Evolutionary conservation across 1,140 invertebrate genomes (phyloP), one percentile per base, ranked within the genome.

Genomic region (Pseudoatta argentina): DNA sequence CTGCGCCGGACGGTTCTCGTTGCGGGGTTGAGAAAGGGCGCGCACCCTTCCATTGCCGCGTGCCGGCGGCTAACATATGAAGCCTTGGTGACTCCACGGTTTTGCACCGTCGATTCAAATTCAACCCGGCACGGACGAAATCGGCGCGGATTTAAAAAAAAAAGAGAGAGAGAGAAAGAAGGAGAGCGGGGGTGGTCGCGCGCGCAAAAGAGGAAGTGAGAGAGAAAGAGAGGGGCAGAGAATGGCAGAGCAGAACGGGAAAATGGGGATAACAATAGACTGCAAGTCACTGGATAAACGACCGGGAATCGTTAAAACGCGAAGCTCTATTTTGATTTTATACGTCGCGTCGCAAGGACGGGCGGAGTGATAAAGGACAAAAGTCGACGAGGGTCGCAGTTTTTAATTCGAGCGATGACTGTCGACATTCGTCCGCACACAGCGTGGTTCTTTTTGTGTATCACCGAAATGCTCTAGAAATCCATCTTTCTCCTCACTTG

Each of bases 211-310:
- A 72, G 24, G 55, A 24, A 39, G 27, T 57, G 59, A 91, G 86
- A 79, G 77, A 66, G 63, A 82, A 16, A 67, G 61, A 86, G 78
- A 77, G 78, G 73, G 59, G 85, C 16, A 64, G 55, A 85, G 89
- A 79, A 88, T 57, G 89, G 86, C 85, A 89, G 73, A 86, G 82
- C 64, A 79, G 51, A 72, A 59, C 53, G 67, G 87, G 81, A 87
- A 71, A 85, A 88, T 59, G 71, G 81, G 77, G 66, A 92, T 91
- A 93, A 95, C 94, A 94, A 95, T 94, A 93, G 94, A 93, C 85
- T 95, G 94, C 94, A 95, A 95, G 95, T 95, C 95, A 95, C 92
- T 95, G 94, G 93, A 94, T 95, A 95, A 95, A 95, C 95, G 94
- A 95, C 93, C 94, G 94, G 87, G 92, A 94, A 94, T 95, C 92